Evolutionary conservation across 2,888 invertebrate genomes (phyloP).

Genomic region (Apamea monoglypha): DNA sequence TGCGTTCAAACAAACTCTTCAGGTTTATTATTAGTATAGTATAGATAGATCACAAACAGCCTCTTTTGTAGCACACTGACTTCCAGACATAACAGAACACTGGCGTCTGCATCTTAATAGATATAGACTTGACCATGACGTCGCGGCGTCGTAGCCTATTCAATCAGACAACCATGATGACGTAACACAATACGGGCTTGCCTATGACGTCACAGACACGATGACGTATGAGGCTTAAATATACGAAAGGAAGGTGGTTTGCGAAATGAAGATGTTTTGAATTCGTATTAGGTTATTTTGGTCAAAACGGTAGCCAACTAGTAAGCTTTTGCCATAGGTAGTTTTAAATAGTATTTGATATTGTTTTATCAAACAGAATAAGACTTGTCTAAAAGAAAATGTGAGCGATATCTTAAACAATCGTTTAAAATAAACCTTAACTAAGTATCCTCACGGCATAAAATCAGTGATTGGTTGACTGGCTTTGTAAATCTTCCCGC

Average conservation of each 20-base stretch:
- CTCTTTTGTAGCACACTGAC: neutral
- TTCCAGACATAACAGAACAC: slow-evolving; percentile 23
- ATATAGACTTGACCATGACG: slow-evolving; percentile 35
- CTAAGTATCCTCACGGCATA: neutral
- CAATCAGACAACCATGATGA: slow-evolving; percentile 5
- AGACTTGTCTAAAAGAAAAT: neutral
- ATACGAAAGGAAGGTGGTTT: neutral
- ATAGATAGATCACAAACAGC: neutral
- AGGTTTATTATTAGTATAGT: too few relatives aligned
- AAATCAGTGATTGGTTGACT: neutral
- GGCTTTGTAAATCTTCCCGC: neutral
- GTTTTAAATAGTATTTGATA: neutral
- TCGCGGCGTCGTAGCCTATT: slow-evolving; percentile 1
- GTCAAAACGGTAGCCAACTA: neutral
- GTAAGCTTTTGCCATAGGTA: neutral
- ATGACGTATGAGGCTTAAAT: neutral
- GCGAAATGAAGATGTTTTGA: slow-evolving; percentile 1
- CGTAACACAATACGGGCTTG: slow-evolving; percentile 12
- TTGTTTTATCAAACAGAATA: neutral
- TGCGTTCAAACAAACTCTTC: too few relatives aligned
- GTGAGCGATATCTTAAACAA: neutral
- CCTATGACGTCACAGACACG: slow-evolving; percentile 4
- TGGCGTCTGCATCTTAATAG: slow-evolving; percentile 5
- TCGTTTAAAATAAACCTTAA: neutral
- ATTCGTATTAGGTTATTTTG: neutral